Evolutionary conservation across 2,888 invertebrate species (phyloP), one percentile per base, ranked within the genome.

Genomic region (Stenotaenia linearis): DNA sequence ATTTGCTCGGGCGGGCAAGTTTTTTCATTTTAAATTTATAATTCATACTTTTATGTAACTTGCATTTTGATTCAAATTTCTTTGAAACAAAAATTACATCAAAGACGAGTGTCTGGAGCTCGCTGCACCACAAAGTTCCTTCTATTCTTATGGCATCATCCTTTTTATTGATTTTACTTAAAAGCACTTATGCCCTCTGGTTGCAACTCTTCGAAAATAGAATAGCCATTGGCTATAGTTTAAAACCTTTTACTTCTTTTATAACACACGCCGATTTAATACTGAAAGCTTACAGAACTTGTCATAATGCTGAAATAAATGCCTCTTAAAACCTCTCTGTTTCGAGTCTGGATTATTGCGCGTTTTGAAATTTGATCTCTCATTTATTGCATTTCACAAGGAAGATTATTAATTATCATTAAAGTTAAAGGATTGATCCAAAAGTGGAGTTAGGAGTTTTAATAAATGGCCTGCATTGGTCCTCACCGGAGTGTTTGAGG

Each of bases 191-290:
- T 25, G 69, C 69, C 69, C 25, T 69, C 28, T 69, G 69, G 69
- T 69, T 69, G 69, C 69, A 28, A 69, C 69, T 69, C 69, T 23
- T 69, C 69, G 28, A 69, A 69, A 28, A 69, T 69, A 12, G 69
- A 69, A 69, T 69, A n/a, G 69, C 69, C 69, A 69, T 69, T 69
- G 69, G 69, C 69, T 69, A 69, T 69, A 28, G 69, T 69, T 69
- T 69, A 69, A 69, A 28, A 69, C 69, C 69, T 69, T 69, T 69
- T 69, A 25, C 69, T 28, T 25, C 28, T 69, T 23, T 56, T 56
- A 40, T 56, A 23, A 56, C 23, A 21, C 56, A 56, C 56, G 6
- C 21, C 23, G 7, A 56, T 61, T 28, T 28, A 12, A 7, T 45
- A 45, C 45, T 12, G 18, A 18, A n/a, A 45, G 45, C 45, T 45